Base-by-base conservation (phyloP, 2,113 vertebrate species). In the Cranoglanis bouderius region DNA sequence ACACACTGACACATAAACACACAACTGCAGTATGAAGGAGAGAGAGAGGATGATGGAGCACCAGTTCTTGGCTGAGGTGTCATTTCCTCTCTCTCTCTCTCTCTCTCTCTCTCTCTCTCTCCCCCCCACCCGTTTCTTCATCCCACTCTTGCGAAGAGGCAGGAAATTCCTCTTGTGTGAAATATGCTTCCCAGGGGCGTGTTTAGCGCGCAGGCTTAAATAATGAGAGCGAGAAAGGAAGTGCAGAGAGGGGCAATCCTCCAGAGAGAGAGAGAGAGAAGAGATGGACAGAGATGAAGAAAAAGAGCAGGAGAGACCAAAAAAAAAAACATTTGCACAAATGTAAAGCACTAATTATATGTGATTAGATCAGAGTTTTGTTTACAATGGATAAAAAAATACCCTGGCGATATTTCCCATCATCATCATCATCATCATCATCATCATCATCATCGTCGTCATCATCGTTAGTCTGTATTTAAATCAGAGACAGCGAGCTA, bases 151-250 rank as follows among this genome's bases (percentile, higher is more conserved):
- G 49, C 84, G 61, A 93, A 88, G 83, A 82, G 77, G 91, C 92
- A 91, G 92, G 90, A 92, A 91, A 92, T 92, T 90, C 92, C 85
- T 88, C 87, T 82, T 72, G 49, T 89, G 85, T 90, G 70, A 91
- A 90, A 92, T 91, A 91, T 90, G 88, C 67, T 87, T 92, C 91
- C 91, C 91, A 91, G 70, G 91, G 91, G 87, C 85, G 57, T 70
- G 82, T 90, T 90, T 89, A 89, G 90, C 75, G 19, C 75, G 70
- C 77, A 90, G 89, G 83, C 82, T 82, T 85, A 88, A 88, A 90
- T 77, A 89, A 83, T 89, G 87, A 65, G 87, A 87, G 32, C 7
- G 84, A 75, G 70, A 88, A 57, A 87, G 88, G 87, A 89, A 88
- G 86, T 35, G 40, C 57, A 86, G 49, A 78, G 77, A 88, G 72